A percentile compares a stretch with the other conserved stretches of the same genome.
Conservation (phyloP, 2,797 vertebrate genomes). For the Chaetophractus vellerosus region DNA sequence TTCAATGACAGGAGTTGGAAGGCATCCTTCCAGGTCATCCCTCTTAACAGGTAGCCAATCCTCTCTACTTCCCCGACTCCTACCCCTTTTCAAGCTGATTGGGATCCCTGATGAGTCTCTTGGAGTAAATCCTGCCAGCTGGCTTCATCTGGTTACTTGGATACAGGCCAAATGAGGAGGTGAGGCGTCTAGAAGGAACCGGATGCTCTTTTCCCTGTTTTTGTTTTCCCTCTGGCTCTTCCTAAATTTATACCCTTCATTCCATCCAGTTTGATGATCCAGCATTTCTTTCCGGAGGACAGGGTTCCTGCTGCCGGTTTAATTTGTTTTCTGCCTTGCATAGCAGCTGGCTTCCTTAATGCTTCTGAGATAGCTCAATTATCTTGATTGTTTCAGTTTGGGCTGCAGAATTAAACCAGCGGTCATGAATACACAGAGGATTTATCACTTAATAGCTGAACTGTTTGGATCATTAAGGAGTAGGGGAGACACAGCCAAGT, state of each 20-base stretch:
- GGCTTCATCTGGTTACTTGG: constrained; percentile 51
- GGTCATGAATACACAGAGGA: constrained; percentile 75
- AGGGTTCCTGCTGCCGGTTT: background rate
- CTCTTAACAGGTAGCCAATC: background rate
- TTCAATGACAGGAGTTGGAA: background rate
- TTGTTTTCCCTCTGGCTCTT: constrained; percentile 38
- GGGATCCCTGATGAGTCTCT: background rate
- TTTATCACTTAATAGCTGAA: constrained; percentile 78
- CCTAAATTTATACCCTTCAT: constrained; percentile 28
- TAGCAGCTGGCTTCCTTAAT: constrained; percentile 69
- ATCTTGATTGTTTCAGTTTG: constrained; percentile 75
- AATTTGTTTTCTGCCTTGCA: constrained; percentile 66
- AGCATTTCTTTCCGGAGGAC: constrained; percentile 30
- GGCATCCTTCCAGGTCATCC: background rate
- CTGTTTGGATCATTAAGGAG: constrained; percentile 62
- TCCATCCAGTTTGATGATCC: background rate
- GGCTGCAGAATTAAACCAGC: constrained; percentile 61
- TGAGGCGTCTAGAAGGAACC: background rate
- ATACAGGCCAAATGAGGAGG: constrained; percentile 32
- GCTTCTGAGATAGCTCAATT: constrained; percentile 71
- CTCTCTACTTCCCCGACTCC: background rate
- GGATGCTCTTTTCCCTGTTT: constrained; percentile 31
- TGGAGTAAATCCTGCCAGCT: constrained; percentile 51
- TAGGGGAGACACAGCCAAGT: constrained; percentile 72
- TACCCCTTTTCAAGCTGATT: background rate